Evolutionary conservation across 2,888 invertebrate species (phyloP), one percentile per base, ranked within the genome.

Genomic region (Drosophila falleni): DNA sequence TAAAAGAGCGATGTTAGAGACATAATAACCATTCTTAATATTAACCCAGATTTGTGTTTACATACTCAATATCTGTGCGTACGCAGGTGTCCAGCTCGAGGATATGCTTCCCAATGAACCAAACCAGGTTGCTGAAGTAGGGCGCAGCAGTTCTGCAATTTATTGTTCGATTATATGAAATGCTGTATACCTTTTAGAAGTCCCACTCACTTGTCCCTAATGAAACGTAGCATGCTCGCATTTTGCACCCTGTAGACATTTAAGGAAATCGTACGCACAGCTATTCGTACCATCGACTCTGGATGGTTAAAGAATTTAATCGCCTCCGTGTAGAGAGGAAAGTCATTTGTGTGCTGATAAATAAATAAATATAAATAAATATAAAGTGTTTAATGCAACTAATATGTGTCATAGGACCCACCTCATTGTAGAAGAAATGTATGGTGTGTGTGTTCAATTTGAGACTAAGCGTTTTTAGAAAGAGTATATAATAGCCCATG

Each of bases 401-500:
- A 1, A 35, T 11, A 10, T 39, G 3, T 9, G 3, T 8, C 2
- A 16, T 2, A n/a, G 0, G 1, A 13, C 67, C 58, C 67, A 92
- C 92, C 90, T 99, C 99, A 94, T 99, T 99, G 93, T 99, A 99
- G 93, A 99, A 99, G 93, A 99, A 99, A 93, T 99, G 99, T 91
- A 99, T 98, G 1, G 99, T 99, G 91, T 99, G 98, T 76, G 97
- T 96, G 93, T 99, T 99, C 56, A 99, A 94, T 93, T 99, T 99
- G 63, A 99, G 94, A 86, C 99, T 99, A 59, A 99, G 94, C 0
- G 99, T 99, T 93, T 99, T 99, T 80, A 99, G 93, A 93, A 99
- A 99, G 54, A 99, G 98, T 91, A 99, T 99, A 93, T 99, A 99
- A 93, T 99, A 99, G 1, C 99, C 99, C 98, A 99, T 98, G 51